Evolutionary conservation across 1,140 invertebrate genomes (phyloP), one percentile per base, ranked within the genome.

Genomic region (Drosophila baimaii): DNA sequence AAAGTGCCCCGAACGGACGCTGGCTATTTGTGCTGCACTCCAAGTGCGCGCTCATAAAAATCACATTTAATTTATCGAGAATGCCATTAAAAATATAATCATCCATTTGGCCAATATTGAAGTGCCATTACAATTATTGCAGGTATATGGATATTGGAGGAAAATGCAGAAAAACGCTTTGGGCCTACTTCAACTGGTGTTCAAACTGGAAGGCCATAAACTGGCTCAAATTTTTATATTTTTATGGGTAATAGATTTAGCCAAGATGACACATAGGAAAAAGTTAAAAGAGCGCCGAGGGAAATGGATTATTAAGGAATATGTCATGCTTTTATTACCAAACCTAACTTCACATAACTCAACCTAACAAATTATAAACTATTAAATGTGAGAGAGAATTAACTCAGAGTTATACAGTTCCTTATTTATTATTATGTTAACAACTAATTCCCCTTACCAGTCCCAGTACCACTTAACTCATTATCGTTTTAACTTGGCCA

Each of bases 51-150:
- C 55, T 35, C 51, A 81, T 81, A 84, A 83, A 84, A 85, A 39
- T 46, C 51, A 39, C 63, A 74, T 86, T 81, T 81, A 64, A 84
- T 84, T 66, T 84, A 66, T 74, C 46, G 68, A 72, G 71, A 79
- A 72, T 55, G 59, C 58, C 41, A 77, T 85, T 57, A 84, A 84
- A 83, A 72, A 49, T 56, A 56, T 63, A 37, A 66, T 47, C 72
- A 77, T 84, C 58, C 65, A 77, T 83, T 64, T 83, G 21, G 44
- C 46, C 35, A 66, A 29, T 37, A 78, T 82, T 35, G 66, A 65
- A 54, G 81, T 65, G 73, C 55, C 66, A 81, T 83, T 83, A 79
- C 61, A 76, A 52, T 43, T 55, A 54, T 52, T 76, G 23, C 31
- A 29, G 5, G 25, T n/a, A 49, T 37, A 49, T 37, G 15, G 5